Evolutionary conservation across 2,797 vertebrate genomes (phyloP), one percentile per base, ranked within the genome.

Genomic region (Enteromius treurensis): DNA sequence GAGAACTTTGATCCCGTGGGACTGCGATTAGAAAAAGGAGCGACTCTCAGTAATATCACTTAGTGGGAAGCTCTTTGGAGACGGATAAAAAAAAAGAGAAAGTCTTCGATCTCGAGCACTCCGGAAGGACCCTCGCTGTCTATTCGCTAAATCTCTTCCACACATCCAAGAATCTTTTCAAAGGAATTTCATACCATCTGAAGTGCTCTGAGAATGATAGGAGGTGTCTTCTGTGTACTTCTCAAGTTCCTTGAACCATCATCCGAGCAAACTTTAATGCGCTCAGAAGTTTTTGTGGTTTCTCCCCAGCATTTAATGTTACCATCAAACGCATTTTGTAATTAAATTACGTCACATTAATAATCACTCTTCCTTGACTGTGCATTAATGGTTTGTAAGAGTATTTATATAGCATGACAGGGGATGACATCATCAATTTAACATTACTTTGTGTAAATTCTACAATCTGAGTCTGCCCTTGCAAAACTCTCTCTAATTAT

Each of bases 1-100:
- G 23, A n/a, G 65, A 78, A 62, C 75, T 83, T 83, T 83, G 82
- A 78, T 77, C 74, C 81, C 49, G n/a, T 62, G 42, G 40, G 51
- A 71, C 53, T 26, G 51, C 53, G 67, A 83, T 71, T 78, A 70
- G 64, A 73, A 81, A 75, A 82, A 81, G 65, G 60, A 82, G 40
- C 26, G 26, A 70, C 40, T 77, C 37, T 67, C 45, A 60, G 75
- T 77, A 71, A 83, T 78, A 77, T 83, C 55, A 62, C 67, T 83
- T 78, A 83, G 65, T 83, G 51, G 70, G 53, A 71, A 78, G 53
- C n/a, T 70, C 53, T 83, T 78, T 78, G 40, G 65, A 77, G 65
- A 70, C 3, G 29, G 29, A 70, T 62, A 19, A 17, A 77, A 42
- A 60, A 67, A 65, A 69, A 42, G 11, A 53, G 40, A 60, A 78